Evolutionary conservation across 53 echinoderm and acorn worm genomes (phyloP).

Genomic region (Pentamera pediparva): DNA sequence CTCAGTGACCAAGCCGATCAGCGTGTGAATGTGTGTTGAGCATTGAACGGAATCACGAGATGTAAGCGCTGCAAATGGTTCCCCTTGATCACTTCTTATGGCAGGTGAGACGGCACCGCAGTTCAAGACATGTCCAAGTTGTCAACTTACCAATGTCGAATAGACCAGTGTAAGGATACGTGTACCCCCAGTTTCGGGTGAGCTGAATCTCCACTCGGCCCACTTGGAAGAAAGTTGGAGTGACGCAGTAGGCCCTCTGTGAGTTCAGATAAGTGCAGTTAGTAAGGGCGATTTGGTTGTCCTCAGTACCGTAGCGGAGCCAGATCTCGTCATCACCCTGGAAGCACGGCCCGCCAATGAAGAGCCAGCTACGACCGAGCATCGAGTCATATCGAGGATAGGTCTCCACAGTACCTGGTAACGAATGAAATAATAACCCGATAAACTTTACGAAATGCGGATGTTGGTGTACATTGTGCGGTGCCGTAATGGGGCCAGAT

Average conservation of each 20-base stretch:
- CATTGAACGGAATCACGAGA: too few species aligned
- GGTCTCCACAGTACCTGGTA: constrained; percentile 56
- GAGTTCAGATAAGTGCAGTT: constrained; percentile 73
- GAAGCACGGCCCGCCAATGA: constrained; percentile 81
- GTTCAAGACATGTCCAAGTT: too few species aligned
- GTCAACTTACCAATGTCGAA: constrained; percentile 83
- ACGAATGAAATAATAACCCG: too few species aligned
- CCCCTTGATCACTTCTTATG: too few species aligned
- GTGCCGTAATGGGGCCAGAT: constrained; percentile 72
- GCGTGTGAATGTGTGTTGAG: too few species aligned
- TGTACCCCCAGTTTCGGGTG: constrained; percentile 65
- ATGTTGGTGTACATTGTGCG: too few species aligned
- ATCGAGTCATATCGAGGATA: constrained; percentile 80
- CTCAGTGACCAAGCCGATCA: too few species aligned
- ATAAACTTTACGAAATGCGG: too few species aligned
- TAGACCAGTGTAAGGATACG: constrained; percentile 52
- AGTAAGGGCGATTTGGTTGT: constrained; percentile 67
- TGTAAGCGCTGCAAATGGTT: too few species aligned
- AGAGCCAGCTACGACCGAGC: constrained; percentile 75
- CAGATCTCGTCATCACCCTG: constrained; percentile 74
- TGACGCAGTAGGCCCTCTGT: constrained; percentile 68
- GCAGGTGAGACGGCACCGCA: too few species aligned
- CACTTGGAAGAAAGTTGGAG: constrained; percentile 81
- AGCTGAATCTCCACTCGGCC: constrained; percentile 58
- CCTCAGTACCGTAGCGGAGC: constrained; percentile 60